A percentile compares a stretch with the other conserved stretches of the same genome.
These are phyloP conservation scores for Stenichneumon culpator DNA, from an alignment of 2,888 invertebrate species.

Conservation along the genomic window DNA sequence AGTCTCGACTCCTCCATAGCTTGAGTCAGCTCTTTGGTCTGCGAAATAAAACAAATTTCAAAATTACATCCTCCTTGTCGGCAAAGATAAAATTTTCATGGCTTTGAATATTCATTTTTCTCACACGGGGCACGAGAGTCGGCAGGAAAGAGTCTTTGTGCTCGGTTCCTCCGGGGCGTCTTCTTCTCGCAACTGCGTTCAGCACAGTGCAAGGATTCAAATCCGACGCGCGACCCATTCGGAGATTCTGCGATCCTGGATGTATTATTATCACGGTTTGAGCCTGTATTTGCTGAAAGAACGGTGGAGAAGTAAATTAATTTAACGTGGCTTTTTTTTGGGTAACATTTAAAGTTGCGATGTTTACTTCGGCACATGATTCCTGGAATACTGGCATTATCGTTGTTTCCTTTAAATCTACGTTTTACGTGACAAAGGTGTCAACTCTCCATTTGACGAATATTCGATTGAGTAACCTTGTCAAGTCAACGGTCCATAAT, in stretches of 20 bases:
- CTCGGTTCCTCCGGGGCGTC: slow-evolving; percentile 85
- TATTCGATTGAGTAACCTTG: background rate
- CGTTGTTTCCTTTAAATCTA: slow-evolving; percentile 23
- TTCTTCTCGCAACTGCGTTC: slow-evolving; percentile 93
- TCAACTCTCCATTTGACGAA: slow-evolving; percentile 24
- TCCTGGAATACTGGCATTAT: slow-evolving; percentile 84
- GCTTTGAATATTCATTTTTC: background rate
- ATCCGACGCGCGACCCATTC: slow-evolving; percentile 97
- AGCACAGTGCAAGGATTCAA: slow-evolving; percentile 93
- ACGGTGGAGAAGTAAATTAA: background rate
- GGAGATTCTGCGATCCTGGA: slow-evolving; percentile 95
- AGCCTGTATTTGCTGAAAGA: slow-evolving; percentile 89
- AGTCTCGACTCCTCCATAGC: slow-evolving; percentile 94
- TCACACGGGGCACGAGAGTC: slow-evolving; percentile 86
- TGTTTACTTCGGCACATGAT: slow-evolving; percentile 81
- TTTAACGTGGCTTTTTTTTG: background rate
- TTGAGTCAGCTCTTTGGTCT: slow-evolving; percentile 89
- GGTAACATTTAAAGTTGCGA: background rate
- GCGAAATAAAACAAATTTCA: slow-evolving; percentile 22
- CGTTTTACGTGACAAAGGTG: background rate
- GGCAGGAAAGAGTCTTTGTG: slow-evolving; percentile 90
- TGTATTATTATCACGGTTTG: slow-evolving; percentile 97
- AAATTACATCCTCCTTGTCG: background rate
- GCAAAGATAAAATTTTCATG: background rate
- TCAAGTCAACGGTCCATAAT: background rate